Evolutionary conservation across 64 coral and sea anemone species (phyloP).

Genomic region (Porites lutea): DNA sequence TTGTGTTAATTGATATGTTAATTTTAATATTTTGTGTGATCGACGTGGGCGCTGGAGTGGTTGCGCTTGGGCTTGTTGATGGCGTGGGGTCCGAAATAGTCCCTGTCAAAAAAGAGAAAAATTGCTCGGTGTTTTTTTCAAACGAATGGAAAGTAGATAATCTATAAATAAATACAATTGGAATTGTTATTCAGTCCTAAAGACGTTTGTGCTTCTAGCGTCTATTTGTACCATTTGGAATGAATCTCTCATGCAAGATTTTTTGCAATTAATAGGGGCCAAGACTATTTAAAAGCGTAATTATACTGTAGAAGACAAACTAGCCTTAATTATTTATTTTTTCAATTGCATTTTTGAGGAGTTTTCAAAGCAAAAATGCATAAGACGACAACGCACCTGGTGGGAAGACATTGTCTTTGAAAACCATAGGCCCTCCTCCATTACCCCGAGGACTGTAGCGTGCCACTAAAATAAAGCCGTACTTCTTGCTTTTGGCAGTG

Average conservation of each 20-base stretch:
- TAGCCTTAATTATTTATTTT: no score
- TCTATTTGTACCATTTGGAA: no score
- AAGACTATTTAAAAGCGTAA: no score
- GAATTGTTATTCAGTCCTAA: no score
- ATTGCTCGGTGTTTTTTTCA: no score
- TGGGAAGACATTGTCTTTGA: slow-evolving; percentile 79
- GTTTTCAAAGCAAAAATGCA: not conserved
- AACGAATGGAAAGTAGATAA: no score
- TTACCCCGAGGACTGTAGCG: slow-evolving; percentile 89
- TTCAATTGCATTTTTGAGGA: not conserved
- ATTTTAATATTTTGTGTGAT: not conserved
- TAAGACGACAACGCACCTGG: slow-evolving; percentile 42
- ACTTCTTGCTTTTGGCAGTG: slow-evolving; percentile 56
- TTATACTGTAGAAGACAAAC: no score
- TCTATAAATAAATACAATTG: no score
- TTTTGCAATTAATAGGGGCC: no score
- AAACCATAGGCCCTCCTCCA: slow-evolving; percentile 49
- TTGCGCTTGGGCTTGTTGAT: not conserved
- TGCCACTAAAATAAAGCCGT: slow-evolving; percentile 84
- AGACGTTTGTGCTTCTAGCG: no score
- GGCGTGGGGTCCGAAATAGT: not conserved
- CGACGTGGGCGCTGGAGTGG: not conserved
- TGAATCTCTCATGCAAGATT: no score
- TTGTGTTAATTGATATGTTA: not conserved
- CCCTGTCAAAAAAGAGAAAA: not conserved